These are phyloP conservation scores for Drosophila pachea DNA, from an alignment of 1,140 invertebrate genomes.

Conservation along the genomic window DNA sequence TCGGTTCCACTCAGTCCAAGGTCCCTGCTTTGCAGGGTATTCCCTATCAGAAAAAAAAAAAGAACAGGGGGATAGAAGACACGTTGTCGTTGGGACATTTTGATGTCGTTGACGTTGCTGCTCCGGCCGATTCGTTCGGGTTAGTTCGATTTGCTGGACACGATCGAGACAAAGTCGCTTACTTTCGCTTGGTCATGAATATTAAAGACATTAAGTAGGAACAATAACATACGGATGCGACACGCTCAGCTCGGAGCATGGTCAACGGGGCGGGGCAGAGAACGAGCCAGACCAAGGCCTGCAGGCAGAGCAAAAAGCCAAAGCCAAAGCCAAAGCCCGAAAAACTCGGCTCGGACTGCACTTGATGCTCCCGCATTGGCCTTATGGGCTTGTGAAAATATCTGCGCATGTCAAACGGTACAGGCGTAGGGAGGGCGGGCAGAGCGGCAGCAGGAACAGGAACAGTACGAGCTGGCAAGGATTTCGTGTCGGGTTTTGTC, in stretches of 20 bases:
- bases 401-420: constrained; percentile 69
- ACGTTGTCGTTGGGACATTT: constrained; percentile 20
- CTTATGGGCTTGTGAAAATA: constrained; percentile 70
- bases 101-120: constrained; percentile 38
- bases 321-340: constrained; percentile 19
- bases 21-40: constrained; percentile 1
- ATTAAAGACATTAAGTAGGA: constrained; percentile 78
- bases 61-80: background rate
- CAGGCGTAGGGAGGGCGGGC: background rate
- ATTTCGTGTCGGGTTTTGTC: constrained; percentile 74
- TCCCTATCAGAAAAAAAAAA: background rate
- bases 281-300: constrained; percentile 22
- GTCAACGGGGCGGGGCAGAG: constrained; percentile 12
- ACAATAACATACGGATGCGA: constrained; percentile 58
- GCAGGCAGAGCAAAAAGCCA: constrained; percentile 1
- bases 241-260: too few relatives aligned
- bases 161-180: constrained; percentile 76
- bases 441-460: constrained; percentile 5
- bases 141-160: constrained; percentile 71
- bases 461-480: constrained; percentile 44
- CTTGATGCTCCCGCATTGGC: constrained; percentile 57
- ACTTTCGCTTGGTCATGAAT: constrained; percentile 78
- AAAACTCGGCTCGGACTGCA: constrained; percentile 39
- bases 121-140: constrained; percentile 29
- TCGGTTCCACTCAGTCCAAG: too few relatives aligned